Base-by-base conservation (phyloP, 2,113 vertebrate species). In the Toxostoma redivivum region DNA sequence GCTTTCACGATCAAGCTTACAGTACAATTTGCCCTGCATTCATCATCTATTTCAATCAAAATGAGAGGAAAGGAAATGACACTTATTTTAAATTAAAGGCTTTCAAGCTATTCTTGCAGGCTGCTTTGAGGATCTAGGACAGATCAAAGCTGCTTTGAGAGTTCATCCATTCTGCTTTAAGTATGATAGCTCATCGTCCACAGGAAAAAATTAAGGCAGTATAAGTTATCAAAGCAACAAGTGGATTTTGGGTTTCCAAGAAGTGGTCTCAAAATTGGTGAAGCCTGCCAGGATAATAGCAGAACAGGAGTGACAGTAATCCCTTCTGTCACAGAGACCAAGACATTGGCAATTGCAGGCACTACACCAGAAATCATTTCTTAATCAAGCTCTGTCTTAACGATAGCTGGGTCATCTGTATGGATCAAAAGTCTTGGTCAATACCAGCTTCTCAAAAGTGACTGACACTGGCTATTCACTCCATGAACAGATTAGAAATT, bases 101-200 rank as follows among this genome's bases (percentile, higher is more conserved):
- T 95, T 97, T 95, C 87, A 95, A 90, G 90, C 86, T 97, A 95
- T 91, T 71, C 80, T 97, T 93, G 67, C 81, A 94, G 67, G 61
- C 80, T 94, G 86, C 91, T 97, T 97, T 96, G 95, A 96, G 88
- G 90, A 66, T 86, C 73, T 90, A 82, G 74, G 92, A 45, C 83
- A 96, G 92, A 97, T 98, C 96, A 97, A 98, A 98, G 96, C 80
- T 35, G 47, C 94, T 98, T 96, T 97, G 95, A 97, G 94, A 88
- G 88, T 62, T 90, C 71, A 81, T 95, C 89, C 88, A 73, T 92
- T 92, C 79, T 96, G 79, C 76, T 90, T 95, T 86, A 73, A 94
- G 77, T 56, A 61, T 48, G 74, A 96, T 94, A 91, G 48, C 11
- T 15, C 64, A 60, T 92, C 88, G 94, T 95, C 88, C 70, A 47